Evolutionary conservation across 2,888 invertebrate species (phyloP).

Genomic region (Biston stratarius): DNA sequence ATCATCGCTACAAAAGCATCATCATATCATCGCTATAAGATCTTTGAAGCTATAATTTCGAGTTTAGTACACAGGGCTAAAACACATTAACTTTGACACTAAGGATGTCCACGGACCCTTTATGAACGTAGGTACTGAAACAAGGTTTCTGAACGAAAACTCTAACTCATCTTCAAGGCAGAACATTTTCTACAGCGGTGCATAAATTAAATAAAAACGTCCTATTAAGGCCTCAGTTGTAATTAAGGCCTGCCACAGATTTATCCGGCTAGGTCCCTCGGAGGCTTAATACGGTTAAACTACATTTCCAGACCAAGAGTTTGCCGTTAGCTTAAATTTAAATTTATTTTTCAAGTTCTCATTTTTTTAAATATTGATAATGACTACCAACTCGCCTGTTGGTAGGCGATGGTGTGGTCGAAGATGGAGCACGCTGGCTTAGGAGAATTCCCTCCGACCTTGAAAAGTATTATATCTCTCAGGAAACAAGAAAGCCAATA

Average conservation of each 20-base stretch:
- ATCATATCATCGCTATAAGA: no score
- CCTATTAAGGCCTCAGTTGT: slow-evolving; percentile 42
- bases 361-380: no score
- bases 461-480: no score
- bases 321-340: slow-evolving; percentile 1
- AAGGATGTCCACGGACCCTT: not conserved
- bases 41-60: not conserved
- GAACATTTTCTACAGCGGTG: slow-evolving; percentile 29
- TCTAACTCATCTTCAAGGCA: slow-evolving; percentile 20
- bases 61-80: no score
- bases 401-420: no score
- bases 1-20: no score
- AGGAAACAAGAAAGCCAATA: no score
- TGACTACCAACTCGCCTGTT: no score
- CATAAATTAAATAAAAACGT: slow-evolving; percentile 33
- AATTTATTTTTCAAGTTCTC: slow-evolving; percentile 10
- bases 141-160: not conserved
- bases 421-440: no score
- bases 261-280: slow-evolving; percentile 50
- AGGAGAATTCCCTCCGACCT: no score
- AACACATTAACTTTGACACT: not conserved
- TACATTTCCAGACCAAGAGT: slow-evolving; percentile 4
- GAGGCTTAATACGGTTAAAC: slow-evolving; percentile 42
- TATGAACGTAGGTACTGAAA: not conserved
- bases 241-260: slow-evolving; percentile 56